Evolutionary conservation across 2,888 invertebrate species (phyloP), one percentile per base, ranked within the genome.

Genomic region (Lathronympha strigana): DNA sequence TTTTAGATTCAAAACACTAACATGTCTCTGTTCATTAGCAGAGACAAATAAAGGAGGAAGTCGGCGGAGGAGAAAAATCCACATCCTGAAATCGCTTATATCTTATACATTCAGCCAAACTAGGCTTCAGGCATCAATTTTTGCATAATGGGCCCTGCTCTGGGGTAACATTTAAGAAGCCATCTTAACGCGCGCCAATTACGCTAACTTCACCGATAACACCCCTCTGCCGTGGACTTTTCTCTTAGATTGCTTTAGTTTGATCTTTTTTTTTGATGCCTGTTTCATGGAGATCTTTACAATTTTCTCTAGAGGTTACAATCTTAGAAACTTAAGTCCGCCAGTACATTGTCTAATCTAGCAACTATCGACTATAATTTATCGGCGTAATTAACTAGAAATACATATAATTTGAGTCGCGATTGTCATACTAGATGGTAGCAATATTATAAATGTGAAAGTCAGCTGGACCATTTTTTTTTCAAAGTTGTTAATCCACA

Each of bases 161-260:
- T 19, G 40, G 33, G 38, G 28, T 17, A 50, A 38, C 50, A 61
- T 31, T 11, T 31, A 31, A 28, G 36, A 49, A 49, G 36, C 31
- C 23, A 33, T 43, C 50, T 28, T 40, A 17, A 61, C 51, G 51
- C 40, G 17, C 43, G 50, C 33, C 55, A 49, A 58, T 63, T 51
- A 63, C 57, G 63, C 57, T 21, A 63, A 63, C 63, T 63, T 63
- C 23, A 15, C 63, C 50, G 50, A 63, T 63, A 63, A 49, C 43
- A 15, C 33, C 17, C 47, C 28, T 40, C 40, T 53, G 21, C 38
- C 47, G 25, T 15, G 54, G 6, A 57, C 54, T 50, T 40, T 50
- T 51, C 49, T 25, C 36, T 63, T 50, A 57, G 25, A 51, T 57
- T 43, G 50, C 50, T 63, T 57, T 51, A 63, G 57, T 55, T 50